A percentile compares a stretch with the other conserved stretches of the same genome.
Evolutionary conservation across 2,113 vertebrate genomes (phyloP).

Genomic region (Euleptes europaea): DNA sequence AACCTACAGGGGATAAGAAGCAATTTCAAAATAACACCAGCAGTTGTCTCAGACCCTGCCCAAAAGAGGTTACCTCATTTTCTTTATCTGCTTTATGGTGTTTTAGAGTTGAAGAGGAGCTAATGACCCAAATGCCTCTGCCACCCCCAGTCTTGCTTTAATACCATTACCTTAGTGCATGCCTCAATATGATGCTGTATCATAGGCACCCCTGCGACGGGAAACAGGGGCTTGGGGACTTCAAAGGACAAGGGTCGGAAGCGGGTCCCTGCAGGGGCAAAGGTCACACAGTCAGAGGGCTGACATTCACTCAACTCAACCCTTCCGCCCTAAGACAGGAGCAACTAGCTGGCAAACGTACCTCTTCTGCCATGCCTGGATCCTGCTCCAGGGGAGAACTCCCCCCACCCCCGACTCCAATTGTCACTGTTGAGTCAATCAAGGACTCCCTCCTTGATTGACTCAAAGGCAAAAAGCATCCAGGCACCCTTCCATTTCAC

Average conservation of each 20-base stretch:
- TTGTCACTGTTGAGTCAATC: no score
- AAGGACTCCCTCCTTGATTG: no score
- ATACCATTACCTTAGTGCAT: slow-evolving; percentile 84
- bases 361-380: no score
- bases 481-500: no score
- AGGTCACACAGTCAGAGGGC: not conserved
- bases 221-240: slow-evolving; percentile 96
- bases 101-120: rapidly evolving
- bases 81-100: not conserved
- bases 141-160: no score
- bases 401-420: no score
- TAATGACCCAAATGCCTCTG: rapidly evolving
- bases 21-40: not conserved
- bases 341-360: not conserved
- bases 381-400: no score
- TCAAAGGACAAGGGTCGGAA: slow-evolving; percentile 96
- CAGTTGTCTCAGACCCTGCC: not conserved
- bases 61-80: not conserved
- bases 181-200: slow-evolving; percentile 96
- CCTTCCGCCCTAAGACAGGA: not conserved
- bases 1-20: slow-evolving; percentile 71
- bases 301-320: rapidly evolving
- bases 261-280: slow-evolving; percentile 80
- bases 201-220: slow-evolving; percentile 97
- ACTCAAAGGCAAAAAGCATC: no score